Percentiles rank a stretch among this genome's conserved stretches.
Conservation (phyloP, 2,797 vertebrate genomes). For the Emys orbicularis region DNA sequence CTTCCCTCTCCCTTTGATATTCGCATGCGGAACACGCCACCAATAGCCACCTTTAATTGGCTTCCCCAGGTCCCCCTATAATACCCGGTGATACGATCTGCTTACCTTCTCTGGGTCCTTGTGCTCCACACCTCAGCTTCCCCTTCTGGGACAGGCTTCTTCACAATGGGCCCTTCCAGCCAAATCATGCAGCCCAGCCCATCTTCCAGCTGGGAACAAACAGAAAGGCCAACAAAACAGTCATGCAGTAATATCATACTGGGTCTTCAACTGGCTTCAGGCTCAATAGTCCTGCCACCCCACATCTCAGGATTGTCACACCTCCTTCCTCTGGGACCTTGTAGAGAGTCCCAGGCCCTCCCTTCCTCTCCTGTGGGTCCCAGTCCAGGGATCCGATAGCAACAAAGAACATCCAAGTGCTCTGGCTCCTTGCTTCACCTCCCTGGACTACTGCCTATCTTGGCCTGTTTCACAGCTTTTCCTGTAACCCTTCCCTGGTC, state of each 20-base stretch:
- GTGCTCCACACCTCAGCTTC: not conserved
- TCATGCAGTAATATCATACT: not conserved
- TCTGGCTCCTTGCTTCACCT: not conserved
- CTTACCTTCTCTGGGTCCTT: not conserved
- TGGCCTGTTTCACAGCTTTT: not conserved
- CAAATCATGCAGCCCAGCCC: not conserved
- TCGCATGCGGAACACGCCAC: not conserved
- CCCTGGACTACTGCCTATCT: not conserved
- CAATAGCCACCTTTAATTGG: not conserved
- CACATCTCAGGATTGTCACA: rapidly evolving
- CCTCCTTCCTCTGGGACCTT: not conserved
- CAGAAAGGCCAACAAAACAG: not conserved
- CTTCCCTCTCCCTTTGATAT: not conserved
- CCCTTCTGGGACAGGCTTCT: not conserved
- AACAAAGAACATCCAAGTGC: not conserved
- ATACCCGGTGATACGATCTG: not conserved
- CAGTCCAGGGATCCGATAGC: not conserved
- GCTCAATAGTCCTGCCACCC: not conserved
- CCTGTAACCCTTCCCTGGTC: not conserved
- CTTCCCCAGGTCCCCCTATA: too few relatives aligned
- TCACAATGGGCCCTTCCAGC: not conserved
- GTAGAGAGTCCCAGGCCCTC: not conserved
- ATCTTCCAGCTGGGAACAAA: not conserved
- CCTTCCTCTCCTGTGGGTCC: not conserved
- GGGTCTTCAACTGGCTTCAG: not conserved